Evolutionary conservation across 2,113 vertebrate species (phyloP), one percentile per base, ranked within the genome.

Genomic region (Naja naja): DNA sequence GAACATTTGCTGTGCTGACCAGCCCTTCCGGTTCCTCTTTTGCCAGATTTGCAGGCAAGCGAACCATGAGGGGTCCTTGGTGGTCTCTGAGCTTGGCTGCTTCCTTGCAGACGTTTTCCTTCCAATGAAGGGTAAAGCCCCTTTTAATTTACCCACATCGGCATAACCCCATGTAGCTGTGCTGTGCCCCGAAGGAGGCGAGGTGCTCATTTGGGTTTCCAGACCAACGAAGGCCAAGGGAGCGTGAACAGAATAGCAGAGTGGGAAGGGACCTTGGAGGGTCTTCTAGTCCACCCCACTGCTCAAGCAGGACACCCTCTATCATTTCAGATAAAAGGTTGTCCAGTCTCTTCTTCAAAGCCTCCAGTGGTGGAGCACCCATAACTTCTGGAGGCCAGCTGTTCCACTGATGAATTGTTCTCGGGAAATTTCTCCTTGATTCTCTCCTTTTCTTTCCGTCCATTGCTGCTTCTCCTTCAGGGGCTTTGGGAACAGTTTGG

Each of bases 171-270:
- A 52, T 93, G 95, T 91, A 92, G 22, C 49, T 64, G 23, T 91
- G 22, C 49, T 64, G 23, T 91, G 94, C n/a, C 96, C 96, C 96
- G 96, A 96, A 94, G 96, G 94, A 91, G 94, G 91, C 95, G 96
- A 95, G 95, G 96, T 94, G 94, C 95, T 96, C 96, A 97, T 98
- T 97, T 97, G 97, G 97, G 97, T 96, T 96, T 89, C 97, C 98
- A 97, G 97, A 98, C 95, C 97, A 97, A 98, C 98, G 98, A 98
- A 98, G 98, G 97, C 97, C 96, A 98, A 96, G 97, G 92, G 90
- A 96, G 97, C 92, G 89, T 95, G 97, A 97, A 97, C 97, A 97
- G 10, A 30, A 30, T 64, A 64, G 14, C 27, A 64, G 27, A 64
- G 27, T 64, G 10, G 27, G 60, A 64, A 64, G 27, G 60, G 27